phyloP scores from a whole-genome alignment of 1,140 invertebrate species.

The Neodiprion virginianus region DNA sequence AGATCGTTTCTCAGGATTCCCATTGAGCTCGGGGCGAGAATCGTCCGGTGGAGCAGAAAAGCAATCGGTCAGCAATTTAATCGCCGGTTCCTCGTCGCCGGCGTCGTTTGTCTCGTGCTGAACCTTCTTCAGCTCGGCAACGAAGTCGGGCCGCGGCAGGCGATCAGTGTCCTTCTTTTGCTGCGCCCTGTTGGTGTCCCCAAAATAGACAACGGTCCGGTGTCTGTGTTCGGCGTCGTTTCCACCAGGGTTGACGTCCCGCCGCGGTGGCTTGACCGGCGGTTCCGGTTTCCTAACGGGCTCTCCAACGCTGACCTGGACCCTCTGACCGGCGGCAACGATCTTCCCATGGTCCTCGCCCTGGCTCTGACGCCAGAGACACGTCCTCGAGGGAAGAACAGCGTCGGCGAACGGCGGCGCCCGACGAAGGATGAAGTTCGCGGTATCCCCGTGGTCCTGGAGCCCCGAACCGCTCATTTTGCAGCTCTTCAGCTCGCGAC shows the following conservation, averaged over 20 bases:
- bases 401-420: conserved; percentile 62
- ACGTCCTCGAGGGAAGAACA: conserved; percentile 57
- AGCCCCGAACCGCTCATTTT: conserved; percentile 42
- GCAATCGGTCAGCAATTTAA: conserved; percentile 35
- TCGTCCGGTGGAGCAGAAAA: conserved; percentile 20
- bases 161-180: conserved; percentile 45
- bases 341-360: conserved; percentile 60
- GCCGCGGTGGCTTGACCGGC: conserved; percentile 57
- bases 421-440: conserved; percentile 66
- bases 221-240: conserved; percentile 63
- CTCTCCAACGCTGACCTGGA: conserved; percentile 42
- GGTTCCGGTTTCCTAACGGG: conserved; percentile 40
- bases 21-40: conserved; percentile 12
- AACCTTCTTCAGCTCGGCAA: conserved; percentile 38
- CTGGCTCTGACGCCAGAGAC: conserved; percentile 59
- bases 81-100: conserved; percentile 31
- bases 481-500: conserved; percentile 64
- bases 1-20: conserved; percentile 47
- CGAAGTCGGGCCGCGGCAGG: conserved; percentile 43
- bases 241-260: conserved; percentile 56
- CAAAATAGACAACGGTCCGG: conserved; percentile 75
- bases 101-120: conserved; percentile 31
- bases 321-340: conserved; percentile 47
- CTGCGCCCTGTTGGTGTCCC: conserved; percentile 65
- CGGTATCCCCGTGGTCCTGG: conserved; percentile 20